Evolutionary conservation across 1,140 invertebrate genomes (phyloP), one percentile per base, ranked within the genome.

Genomic region (Schlechtendalia chinensis): DNA sequence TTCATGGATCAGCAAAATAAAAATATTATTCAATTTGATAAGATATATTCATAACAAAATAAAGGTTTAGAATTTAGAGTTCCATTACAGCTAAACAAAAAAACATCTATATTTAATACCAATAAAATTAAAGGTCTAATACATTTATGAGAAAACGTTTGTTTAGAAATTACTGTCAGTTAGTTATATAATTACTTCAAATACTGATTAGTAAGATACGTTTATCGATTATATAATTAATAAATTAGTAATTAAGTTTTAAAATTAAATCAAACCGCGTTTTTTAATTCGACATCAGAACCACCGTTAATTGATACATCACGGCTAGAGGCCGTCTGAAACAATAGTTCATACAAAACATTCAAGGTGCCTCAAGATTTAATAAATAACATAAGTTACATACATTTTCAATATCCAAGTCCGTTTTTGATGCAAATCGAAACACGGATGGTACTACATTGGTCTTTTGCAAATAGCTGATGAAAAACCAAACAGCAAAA

Each of bases 361-460:
- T 45, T 75, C n/a, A 8, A 59, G 8, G 22, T 58, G 47, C 10
- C 47, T 53, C 6, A 50, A 50, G 14, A 8, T 54, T 29, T 29
- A 72, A 53, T 39, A 72, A 29, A 54, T 54, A 72, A 32, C 22
- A 27, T 16, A 17, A 50, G 0, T 39, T 39, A 50, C 47, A 63
- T 79, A 79, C 75, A 79, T 79, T 79, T 79, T 79, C 75, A 47
- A 79, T 79, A 50, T 79, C 75, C 58, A 79, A 79, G 61, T 79
- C 75, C 11, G 75, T 79, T 8, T 79, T 79, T 61, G 75, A 79
- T 50, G 58, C 56, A 61, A 79, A 79, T 53, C 81, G 81, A 14
- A 81, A 63, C 14, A 81, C 67, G 45, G 81, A 81, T 58, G 79
- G 79, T 14, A 81, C 79, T 27, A 81, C 63, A 39, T 69, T 56